Conservation (phyloP, 2,113 vertebrate species). For the Acanthisitta chloris region DNA sequence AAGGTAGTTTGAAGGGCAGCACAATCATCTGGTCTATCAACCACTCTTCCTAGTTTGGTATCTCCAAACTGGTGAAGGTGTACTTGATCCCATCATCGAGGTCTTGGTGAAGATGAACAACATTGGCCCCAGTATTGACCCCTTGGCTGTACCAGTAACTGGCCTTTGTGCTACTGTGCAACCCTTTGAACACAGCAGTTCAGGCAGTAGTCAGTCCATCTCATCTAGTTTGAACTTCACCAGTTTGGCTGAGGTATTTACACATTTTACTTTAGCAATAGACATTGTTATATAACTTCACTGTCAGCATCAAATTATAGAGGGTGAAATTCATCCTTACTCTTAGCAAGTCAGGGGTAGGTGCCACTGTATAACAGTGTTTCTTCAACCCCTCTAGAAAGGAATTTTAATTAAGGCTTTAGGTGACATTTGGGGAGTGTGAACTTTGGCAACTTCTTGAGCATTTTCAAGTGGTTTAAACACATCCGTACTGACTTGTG, state of each 20-base stretch:
- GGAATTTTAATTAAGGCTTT: slow-evolving; percentile 18
- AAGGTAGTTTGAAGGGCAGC: background rate
- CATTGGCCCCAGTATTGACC: background rate
- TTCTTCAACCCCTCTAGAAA: background rate
- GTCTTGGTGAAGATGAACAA: background rate
- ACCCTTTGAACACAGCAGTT: background rate
- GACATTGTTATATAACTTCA: background rate
- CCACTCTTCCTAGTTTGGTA: fast-evolving
- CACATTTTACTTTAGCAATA: background rate
- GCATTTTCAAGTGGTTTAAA: background rate
- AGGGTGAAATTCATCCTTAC: background rate
- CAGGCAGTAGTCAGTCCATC: fast-evolving
- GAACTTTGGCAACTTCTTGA: slow-evolving; percentile 15
- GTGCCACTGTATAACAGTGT: background rate
- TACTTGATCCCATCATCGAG: fast-evolving
- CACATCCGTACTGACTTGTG: background rate
- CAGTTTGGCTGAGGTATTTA: background rate
- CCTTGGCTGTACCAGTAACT: background rate
- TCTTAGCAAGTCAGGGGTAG: background rate
- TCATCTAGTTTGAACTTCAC: background rate
- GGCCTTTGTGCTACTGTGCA: background rate
- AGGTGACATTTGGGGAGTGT: slow-evolving; percentile 8
- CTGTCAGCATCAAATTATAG: background rate
- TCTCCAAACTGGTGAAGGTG: background rate
- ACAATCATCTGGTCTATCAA: background rate